Evolutionary conservation across 2,113 vertebrate genomes (phyloP).

Genomic region (Xerus inauris): DNA sequence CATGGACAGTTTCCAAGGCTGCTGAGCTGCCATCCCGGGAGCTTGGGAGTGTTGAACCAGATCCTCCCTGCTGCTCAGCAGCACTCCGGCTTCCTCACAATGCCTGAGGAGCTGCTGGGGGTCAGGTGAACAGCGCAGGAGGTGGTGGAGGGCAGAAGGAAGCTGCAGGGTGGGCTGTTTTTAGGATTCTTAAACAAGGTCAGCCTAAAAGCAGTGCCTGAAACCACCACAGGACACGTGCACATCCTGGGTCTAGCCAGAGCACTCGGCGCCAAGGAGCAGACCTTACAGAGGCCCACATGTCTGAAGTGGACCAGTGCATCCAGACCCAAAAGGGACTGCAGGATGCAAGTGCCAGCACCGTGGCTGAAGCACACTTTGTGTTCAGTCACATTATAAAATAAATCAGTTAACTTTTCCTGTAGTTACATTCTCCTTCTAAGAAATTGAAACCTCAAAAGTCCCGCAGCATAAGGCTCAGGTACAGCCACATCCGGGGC

Average conservation of each 20-base stretch:
- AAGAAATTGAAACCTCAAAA: conserved; percentile 15
- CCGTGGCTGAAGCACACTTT: neutral
- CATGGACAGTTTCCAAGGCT: neutral
- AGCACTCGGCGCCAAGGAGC: neutral
- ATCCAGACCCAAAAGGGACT: neutral
- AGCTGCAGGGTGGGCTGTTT: neutral
- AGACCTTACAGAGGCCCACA: neutral
- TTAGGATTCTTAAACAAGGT: neutral
- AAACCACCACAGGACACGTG: neutral
- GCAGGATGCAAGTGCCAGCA: no score
- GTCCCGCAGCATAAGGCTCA: neutral
- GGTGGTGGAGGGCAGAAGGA: neutral
- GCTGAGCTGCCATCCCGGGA: neutral
- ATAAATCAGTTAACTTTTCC: neutral
- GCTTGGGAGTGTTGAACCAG: no score
- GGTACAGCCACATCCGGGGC: neutral
- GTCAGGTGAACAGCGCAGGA: accelerated
- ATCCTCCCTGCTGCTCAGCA: accelerated
- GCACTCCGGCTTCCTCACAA: neutral
- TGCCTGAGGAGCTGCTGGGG: neutral
- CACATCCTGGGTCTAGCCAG: neutral
- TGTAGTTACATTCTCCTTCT: neutral
- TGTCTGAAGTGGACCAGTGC: neutral
- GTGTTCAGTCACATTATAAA: neutral
- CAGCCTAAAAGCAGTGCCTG: neutral